These are phyloP conservation scores for Danio kyathit DNA, from an alignment of 2,797 vertebrate species.

Conservation along the genomic window DNA sequence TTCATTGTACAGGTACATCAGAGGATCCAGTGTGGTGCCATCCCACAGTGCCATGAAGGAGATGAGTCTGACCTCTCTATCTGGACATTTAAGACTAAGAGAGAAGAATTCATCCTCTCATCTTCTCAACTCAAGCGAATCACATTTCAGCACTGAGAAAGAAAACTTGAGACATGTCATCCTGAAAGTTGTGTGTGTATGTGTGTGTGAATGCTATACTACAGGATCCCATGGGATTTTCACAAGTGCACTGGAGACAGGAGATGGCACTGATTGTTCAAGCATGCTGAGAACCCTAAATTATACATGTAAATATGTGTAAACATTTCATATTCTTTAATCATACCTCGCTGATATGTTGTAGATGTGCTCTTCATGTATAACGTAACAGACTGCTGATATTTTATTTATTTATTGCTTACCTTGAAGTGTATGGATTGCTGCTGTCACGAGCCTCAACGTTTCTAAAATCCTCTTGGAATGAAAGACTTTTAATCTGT, in stretches of 20 bases:
- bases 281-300: constrained; percentile 29
- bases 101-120: not conserved
- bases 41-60: constrained; percentile 5
- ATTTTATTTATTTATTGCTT: constrained; percentile 37
- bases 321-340: constrained; percentile 31
- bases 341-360: constrained; percentile 42
- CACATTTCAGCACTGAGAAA: not conserved
- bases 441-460: constrained; percentile 16
- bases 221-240: not conserved
- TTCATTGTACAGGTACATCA: not conserved
- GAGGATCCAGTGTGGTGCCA: not conserved
- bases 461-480: constrained; percentile 5
- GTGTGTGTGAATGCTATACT: not conserved
- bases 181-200: constrained; percentile 1
- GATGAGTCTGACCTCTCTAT: constrained; percentile 26
- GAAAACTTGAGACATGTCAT: constrained; percentile 3
- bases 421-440: constrained; percentile 2
- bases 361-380: constrained; percentile 9
- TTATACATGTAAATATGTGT: constrained; percentile 28
- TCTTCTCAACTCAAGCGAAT: constrained; percentile 7
- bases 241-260: constrained; percentile 27
- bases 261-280: constrained; percentile 5
- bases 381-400: constrained; percentile 24
- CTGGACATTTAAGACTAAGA: not conserved
- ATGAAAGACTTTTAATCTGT: constrained; percentile 13